Base-by-base conservation (phyloP, 2,797 vertebrate genomes). In the Acanthurus leucopareius region DNA sequence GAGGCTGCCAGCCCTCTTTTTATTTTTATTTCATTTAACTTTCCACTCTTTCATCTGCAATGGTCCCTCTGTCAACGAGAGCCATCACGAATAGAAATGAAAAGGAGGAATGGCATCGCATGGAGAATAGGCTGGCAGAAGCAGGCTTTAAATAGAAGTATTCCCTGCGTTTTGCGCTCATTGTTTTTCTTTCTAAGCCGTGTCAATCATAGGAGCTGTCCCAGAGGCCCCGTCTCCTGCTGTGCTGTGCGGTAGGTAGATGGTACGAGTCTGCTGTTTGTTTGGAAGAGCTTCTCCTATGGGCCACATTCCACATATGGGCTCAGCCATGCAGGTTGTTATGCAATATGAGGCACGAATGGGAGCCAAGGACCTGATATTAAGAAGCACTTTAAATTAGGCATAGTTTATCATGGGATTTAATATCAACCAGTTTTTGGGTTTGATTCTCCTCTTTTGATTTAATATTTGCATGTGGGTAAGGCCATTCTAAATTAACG, bases 71-170 rank as follows among this genome's bases (percentile, higher is more conserved):
- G 73, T 86, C 77, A 73, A 53, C 84, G 64, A 83, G 77, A 87
- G 80, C 22, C 74, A 35, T 84, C 75, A 56, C 77, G 80, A 79
- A 82, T 75, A 83, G 82, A 89, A 88, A 90, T 84, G 66, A 77
- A 80, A 77, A 38, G 44, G 16, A 49, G 54, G 65, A 77, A 71
- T 16, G 65, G 47, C 51, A 52, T 73, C 67, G 68, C 68, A 44
- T 7, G 47, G 69, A 73, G 83, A 78, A 62, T 38, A 63, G 69
- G 44, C 52, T 73, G 63, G 74, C 69, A 79, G 78, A 83, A 42
- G 47, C 38, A 42, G 49, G 69, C 77, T 83, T 88, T 84, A 85
- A 90, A 89, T 85, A 86, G 86, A 83, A 86, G 52, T 38, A 71
- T 86, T 86, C 72, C 47, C 65, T 64, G n/a, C 58, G 70, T 86